Conservation (phyloP, 2,797 vertebrate genomes). For the Oophaga sylvatica region DNA sequence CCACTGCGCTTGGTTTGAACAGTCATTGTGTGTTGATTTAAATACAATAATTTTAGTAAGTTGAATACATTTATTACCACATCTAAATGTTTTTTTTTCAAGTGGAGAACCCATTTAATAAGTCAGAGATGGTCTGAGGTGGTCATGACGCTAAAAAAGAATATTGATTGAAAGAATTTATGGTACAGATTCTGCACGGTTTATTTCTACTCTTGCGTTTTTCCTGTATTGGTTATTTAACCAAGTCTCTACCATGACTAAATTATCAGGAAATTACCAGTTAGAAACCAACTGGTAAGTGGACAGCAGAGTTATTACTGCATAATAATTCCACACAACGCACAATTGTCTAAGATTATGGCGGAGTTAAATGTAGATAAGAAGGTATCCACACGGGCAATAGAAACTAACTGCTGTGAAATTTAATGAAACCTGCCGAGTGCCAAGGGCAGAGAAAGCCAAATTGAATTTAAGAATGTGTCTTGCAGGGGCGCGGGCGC, state of each 20-base stretch:
- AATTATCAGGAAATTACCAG: conserved; percentile 32
- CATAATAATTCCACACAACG: conserved; percentile 59
- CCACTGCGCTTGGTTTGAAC: too few relatives aligned
- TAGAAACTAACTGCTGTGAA: conserved; percentile 73
- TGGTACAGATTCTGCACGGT: not conserved
- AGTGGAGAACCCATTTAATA: too few relatives aligned
- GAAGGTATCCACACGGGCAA: conserved; percentile 69
- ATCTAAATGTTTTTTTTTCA: too few relatives aligned
- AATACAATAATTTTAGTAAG: too few relatives aligned
- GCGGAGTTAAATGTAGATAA: conserved; percentile 70
- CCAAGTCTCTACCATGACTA: conserved; percentile 38
- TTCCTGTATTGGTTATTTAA: conserved; percentile 29
- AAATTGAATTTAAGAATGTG: conserved; percentile 73
- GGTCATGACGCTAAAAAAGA: too few relatives aligned
- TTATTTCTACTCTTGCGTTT: not conserved
- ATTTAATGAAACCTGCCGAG: conserved; percentile 75
- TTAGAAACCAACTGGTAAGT: conserved; percentile 51
- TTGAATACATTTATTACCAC: too few relatives aligned
- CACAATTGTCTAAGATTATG: conserved; percentile 69
- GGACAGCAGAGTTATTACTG: conserved; percentile 60
- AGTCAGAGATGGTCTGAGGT: too few relatives aligned
- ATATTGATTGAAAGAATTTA: too few relatives aligned
- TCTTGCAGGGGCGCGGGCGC: conserved; percentile 69
- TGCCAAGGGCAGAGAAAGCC: conserved; percentile 70
- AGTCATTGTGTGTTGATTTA: too few relatives aligned